Conservation (phyloP, 2,113 vertebrate genomes). For the Nerophis ophidion region DNA sequence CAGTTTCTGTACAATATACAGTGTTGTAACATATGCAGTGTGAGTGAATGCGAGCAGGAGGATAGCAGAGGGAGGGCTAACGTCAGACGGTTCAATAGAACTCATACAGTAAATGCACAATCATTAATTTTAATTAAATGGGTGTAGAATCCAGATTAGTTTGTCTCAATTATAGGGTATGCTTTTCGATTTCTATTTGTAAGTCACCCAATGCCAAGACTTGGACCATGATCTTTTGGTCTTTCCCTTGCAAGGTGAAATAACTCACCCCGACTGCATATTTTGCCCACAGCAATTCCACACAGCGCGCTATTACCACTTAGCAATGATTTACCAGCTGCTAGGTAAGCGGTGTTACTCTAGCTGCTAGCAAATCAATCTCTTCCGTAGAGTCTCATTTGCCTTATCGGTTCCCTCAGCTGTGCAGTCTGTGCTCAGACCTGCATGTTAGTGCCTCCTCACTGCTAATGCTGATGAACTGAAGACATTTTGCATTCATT, state of each 20-base stretch:
- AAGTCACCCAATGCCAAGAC: too few relatives aligned
- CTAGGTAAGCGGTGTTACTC: conserved; percentile 7
- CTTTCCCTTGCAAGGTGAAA: not conserved
- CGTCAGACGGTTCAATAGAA: too few relatives aligned
- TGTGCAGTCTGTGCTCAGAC: not conserved
- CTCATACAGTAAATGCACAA: too few relatives aligned
- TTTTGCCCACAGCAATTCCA: not conserved
- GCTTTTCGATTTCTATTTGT: too few relatives aligned
- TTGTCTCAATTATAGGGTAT: too few relatives aligned
- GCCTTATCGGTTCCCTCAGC: conserved; percentile 3
- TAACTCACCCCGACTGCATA: not conserved
- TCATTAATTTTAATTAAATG: too few relatives aligned
- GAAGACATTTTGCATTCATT: not conserved
- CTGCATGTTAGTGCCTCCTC: not conserved
- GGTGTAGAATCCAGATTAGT: too few relatives aligned
- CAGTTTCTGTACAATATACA: too few relatives aligned
- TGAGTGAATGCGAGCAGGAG: too few relatives aligned
- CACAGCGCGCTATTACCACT: not conserved
- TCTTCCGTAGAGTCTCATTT: not conserved
- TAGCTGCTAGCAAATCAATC: conserved; percentile 4
- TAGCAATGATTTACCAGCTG: conserved; percentile 8
- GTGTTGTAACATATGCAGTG: too few relatives aligned
- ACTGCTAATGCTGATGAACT: not conserved
- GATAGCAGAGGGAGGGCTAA: too few relatives aligned
- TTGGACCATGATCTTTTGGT: not conserved